phyloP scores from a whole-genome alignment of 2,113 vertebrate species.

The Galemys pyrenaicus region DNA sequence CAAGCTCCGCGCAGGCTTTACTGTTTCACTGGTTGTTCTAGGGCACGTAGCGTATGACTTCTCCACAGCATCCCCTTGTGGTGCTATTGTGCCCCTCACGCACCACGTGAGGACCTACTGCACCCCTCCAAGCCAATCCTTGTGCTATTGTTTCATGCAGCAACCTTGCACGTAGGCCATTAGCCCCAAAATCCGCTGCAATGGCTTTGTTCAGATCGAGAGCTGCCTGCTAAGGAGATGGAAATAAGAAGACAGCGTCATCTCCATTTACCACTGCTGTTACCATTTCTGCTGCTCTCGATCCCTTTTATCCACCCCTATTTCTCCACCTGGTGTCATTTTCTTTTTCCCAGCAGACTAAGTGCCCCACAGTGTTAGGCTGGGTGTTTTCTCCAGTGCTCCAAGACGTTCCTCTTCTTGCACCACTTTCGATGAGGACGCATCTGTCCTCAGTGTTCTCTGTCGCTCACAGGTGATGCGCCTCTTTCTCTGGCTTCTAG shows the following conservation, averaged over 20 bases:
- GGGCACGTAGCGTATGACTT: neutral
- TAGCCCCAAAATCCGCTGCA: neutral
- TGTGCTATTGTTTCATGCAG: neutral
- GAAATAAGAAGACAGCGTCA: neutral
- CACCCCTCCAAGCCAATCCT: neutral
- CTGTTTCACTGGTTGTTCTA: too few species aligned
- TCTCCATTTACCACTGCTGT: rapidly evolving
- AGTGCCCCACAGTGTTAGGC: too few species aligned
- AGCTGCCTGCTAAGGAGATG: neutral
- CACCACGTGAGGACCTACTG: neutral
- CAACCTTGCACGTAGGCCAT: neutral
- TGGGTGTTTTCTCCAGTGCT: neutral
- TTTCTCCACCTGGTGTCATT: neutral
- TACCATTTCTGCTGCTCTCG: too few species aligned
- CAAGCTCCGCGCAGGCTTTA: neutral
- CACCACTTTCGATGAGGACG: neutral
- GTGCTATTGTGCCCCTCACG: too few species aligned
- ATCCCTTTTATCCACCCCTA: neutral
- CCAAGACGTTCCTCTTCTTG: neutral
- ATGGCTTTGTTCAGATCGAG: neutral
- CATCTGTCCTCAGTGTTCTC: neutral
- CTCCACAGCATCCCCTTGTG: neutral
- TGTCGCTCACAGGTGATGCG: rapidly evolving
- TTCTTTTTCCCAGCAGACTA: neutral
- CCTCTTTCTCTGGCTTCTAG: neutral